Evolutionary conservation across 2,888 invertebrate genomes (phyloP), one percentile per base, ranked within the genome.

Genomic region (Dichetophora obliterata): DNA sequence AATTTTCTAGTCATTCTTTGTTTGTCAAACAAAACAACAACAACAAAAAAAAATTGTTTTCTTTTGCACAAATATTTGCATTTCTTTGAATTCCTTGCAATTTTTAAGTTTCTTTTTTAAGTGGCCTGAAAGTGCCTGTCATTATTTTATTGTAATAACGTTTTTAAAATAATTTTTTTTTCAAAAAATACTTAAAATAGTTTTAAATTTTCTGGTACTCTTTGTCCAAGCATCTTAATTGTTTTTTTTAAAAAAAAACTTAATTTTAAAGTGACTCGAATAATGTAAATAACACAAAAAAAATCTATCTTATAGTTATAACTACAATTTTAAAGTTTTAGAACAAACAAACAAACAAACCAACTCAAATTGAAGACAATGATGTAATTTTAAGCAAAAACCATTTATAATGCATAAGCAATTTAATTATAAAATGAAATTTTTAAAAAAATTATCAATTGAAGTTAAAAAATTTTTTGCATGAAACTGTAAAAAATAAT

Each of bases 1-100:
- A 77, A 71, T 77, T 69, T 78, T 85, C 86, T 86, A 86, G 86
- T 86, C 86, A 86, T 82, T 80, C 80, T 83, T 83, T 86, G 83
- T 81, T 70, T 78, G 43, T 43, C 43, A 79, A 80, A 79, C n/a
- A n/a, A n/a, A n/a, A n/a, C n/a, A n/a, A n/a, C n/a, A n/a, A n/a
- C n/a, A n/a, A 81, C 81, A 80, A 81, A 83, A 81, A 82, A 82
- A 80, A 80, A 78, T 27, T 77, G 72, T 68, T 65, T 71, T 79
- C 59, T 50, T 63, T 76, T 77, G 34, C 57, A 22, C 3, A 16
- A 27, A 34, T 5, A 6, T 6, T n/a, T 24, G 5, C 27, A 59
- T 22, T 66, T 66, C 43, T 66, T 11, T 24, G 22, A 27, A 59
- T 24, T 77, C 73, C 65, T 78, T 81, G 80, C 79, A 81, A 80